These are phyloP conservation scores for Sinelater perroti DNA, from an alignment of 2,888 invertebrate genomes.

Conservation along the genomic window DNA sequence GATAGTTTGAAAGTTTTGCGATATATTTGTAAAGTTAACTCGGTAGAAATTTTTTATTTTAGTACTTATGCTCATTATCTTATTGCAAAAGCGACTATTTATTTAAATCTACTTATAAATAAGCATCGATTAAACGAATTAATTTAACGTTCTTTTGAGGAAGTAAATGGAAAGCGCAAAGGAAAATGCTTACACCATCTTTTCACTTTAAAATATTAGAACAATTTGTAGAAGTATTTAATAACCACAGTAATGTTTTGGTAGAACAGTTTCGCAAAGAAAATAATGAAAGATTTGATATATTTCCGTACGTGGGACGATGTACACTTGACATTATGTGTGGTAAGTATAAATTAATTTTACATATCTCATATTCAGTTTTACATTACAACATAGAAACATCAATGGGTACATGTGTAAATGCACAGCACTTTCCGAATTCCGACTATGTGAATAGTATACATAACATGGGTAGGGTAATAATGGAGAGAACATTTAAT, in stretches of 20 bases:
- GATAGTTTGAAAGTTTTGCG: too few species aligned
- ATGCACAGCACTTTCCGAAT: constrained; percentile 74
- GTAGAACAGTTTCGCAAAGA: constrained; percentile 29
- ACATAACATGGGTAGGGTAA: constrained; percentile 59
- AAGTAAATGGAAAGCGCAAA: constrained; percentile 68
- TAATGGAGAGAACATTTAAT: constrained; percentile 45
- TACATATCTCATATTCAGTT: too few species aligned
- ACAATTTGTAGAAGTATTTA: constrained; percentile 34
- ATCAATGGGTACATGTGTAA: too few species aligned
- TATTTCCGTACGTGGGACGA: constrained; percentile 42
- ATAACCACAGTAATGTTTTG: constrained; percentile 27
- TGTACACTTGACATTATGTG: constrained; percentile 46
- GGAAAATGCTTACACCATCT: constrained; percentile 79
- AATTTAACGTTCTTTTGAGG: too few species aligned
- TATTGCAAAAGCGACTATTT: too few species aligned
- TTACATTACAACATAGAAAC: constrained; percentile 68
- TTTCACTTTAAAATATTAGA: constrained; percentile 70
- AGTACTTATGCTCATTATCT: too few species aligned
- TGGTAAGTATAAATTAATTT: too few species aligned
- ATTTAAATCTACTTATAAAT: too few species aligned
- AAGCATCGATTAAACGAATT: too few species aligned
- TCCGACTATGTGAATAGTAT: constrained; percentile 78
- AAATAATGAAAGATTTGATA: constrained; percentile 39
- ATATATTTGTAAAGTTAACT: too few species aligned
- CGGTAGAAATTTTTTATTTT: too few species aligned